Evolutionary conservation across 2,888 invertebrate species (phyloP).

Genomic region (Dichetophora obliterata): DNA sequence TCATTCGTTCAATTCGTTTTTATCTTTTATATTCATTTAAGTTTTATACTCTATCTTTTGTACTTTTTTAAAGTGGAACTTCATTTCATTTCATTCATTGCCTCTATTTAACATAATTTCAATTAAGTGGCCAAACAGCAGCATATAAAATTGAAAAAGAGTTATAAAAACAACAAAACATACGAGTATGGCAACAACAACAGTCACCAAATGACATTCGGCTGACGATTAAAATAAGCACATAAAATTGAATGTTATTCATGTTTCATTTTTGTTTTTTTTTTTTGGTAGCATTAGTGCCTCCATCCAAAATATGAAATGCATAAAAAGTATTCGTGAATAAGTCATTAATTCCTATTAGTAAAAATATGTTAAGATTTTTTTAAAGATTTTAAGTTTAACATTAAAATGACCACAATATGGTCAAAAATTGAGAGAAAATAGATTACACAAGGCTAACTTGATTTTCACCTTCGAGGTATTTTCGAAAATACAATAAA

Average conservation of each 20-base stretch:
- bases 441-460: too few relatives aligned
- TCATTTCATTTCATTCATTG: too few relatives aligned
- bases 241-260: background rate
- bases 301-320: too few relatives aligned
- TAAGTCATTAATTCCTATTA: too few relatives aligned
- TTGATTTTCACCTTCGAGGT: too few relatives aligned
- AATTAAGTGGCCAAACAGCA: slow-evolving; percentile 12
- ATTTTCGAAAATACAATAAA: too few relatives aligned
- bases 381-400: too few relatives aligned
- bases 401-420: too few relatives aligned
- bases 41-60: background rate
- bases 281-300: too few relatives aligned
- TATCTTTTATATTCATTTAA: background rate
- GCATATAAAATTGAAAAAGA: background rate
- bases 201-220: background rate
- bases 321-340: too few relatives aligned
- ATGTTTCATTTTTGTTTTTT: background rate
- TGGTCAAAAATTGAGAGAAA: too few relatives aligned
- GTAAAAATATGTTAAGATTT: too few relatives aligned
- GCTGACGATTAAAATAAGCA: background rate
- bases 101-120: slow-evolving; percentile 8
- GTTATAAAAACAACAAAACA: background rate
- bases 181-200: background rate
- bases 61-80: background rate
- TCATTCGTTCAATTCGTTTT: slow-evolving; percentile 2